phyloP scores from a whole-genome alignment of 2,888 invertebrate genomes.

The Ganaspis brasiliensis region DNA sequence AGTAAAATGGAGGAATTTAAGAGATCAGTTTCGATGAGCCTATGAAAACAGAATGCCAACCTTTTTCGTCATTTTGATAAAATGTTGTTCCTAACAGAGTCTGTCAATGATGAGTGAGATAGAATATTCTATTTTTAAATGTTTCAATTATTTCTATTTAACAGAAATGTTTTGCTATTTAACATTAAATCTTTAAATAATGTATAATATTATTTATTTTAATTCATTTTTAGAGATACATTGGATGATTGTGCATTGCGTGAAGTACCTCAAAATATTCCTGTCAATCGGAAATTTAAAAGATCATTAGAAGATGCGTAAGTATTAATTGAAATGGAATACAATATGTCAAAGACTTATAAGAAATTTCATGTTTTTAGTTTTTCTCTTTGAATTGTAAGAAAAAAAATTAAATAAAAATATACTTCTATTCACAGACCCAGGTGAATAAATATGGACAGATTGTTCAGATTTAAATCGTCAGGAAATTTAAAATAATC shows the following conservation, averaged over 20 bases:
- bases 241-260: neutral
- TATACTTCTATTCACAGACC: no score
- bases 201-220: neutral
- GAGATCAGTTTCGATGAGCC: neutral
- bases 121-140: neutral
- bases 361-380: neutral
- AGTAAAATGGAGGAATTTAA: neutral
- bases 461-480: no score
- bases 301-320: neutral
- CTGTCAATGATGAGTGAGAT: neutral
- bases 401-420: no score
- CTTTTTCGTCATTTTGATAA: neutral
- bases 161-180: neutral
- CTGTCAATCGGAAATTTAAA: neutral
- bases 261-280: neutral
- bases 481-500: no score
- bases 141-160: neutral
- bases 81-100: neutral
- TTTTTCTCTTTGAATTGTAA: neutral
- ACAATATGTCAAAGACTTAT: neutral
- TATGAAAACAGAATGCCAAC: neutral
- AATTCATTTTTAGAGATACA: neutral
- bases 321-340: neutral
- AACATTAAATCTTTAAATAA: neutral
- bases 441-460: no score